Base-by-base conservation (phyloP, 2,113 vertebrate genomes). In the Ardeotis arabs region DNA sequence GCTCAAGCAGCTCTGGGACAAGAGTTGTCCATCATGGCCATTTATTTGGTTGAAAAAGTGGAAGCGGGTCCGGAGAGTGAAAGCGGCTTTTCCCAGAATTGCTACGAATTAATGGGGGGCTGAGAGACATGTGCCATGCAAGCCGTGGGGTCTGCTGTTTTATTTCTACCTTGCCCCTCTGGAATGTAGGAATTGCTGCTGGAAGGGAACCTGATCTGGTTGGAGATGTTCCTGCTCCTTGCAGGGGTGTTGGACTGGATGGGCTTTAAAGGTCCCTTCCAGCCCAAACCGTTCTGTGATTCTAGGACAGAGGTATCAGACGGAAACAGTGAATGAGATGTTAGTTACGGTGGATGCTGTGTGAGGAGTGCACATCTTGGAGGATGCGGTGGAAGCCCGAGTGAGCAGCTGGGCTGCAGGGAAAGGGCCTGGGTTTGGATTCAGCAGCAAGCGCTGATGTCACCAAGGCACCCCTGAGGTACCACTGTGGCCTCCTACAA, bases 11-110 rank as follows among this genome's bases (percentile, higher is more conserved):
- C 39, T 74, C 39, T 45, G 74, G 73, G 16, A 19, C 74, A 50
- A 56, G 35, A 23, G 10, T 10, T 74, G 25, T 77, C n/a, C 19
- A 29, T 58, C 56, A 12, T 0, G 1, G 49, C 25, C 3, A 0
- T 63, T 79, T 33, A 55, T 86, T 66, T 88, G 63, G 7, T 90
- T 39, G 29, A 56, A 60, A 62, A 73, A 60, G 62, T 35, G 24
- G 35, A 76, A 89, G 29, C 0, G 0, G 55, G 3, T 89, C 35
- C 3, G 1, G 63, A 62, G 50, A 21, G 20, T 31, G 53, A 47
- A 72, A 41, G 52, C 79, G 55, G 45, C 39, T 94, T 92, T 88
- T 94, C 18, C 52, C 50, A 66, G 39, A 52, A 52, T 6, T 52
- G 29, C 56, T 35, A 2, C 0, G 3, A 17, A 9, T 90, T 47